phyloP scores from a whole-genome alignment of 2,888 invertebrate genomes.

The Bedellia somnulentella region DNA sequence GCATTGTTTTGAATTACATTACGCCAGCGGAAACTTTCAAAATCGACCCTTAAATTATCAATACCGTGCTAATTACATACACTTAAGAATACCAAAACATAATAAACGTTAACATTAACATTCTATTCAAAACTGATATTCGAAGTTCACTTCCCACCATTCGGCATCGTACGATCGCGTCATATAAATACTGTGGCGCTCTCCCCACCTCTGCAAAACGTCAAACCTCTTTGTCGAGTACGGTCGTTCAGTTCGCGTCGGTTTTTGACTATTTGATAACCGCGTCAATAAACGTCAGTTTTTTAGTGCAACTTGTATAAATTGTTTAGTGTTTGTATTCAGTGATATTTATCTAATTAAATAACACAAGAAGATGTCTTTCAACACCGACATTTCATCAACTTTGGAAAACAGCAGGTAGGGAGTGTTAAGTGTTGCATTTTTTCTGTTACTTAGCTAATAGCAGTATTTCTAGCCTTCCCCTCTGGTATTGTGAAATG shows the following conservation, averaged over 20 bases:
- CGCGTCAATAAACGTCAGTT: constrained; percentile 29
- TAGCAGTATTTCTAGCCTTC: constrained; percentile 11
- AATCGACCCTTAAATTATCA: no score
- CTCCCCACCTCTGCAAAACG: constrained; percentile 50
- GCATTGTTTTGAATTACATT: no score
- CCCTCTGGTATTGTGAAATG: constrained; percentile 4
- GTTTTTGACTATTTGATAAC: constrained; percentile 38
- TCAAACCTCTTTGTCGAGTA: constrained; percentile 28
- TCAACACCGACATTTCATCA: constrained; percentile 50
- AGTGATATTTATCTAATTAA: constrained; percentile 52
- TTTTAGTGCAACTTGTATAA: constrained; percentile 28
- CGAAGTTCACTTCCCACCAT: constrained; percentile 41
- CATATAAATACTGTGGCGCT: constrained; percentile 41
- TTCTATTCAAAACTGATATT: constrained; percentile 25
- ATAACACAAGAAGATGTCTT: constrained; percentile 56
- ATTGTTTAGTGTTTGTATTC: constrained; percentile 37
- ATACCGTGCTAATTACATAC: no score
- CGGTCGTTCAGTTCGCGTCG: constrained; percentile 23
- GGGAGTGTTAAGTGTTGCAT: constrained; percentile 17
- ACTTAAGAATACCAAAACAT: no score
- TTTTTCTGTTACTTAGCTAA: constrained; percentile 14
- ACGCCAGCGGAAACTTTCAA: no score
- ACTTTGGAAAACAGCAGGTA: constrained; percentile 61
- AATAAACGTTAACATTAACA: no score
- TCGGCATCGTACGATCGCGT: constrained; percentile 53